Evolutionary conservation across 2,113 vertebrate genomes (phyloP).

Genomic region (Arizona elegans): DNA sequence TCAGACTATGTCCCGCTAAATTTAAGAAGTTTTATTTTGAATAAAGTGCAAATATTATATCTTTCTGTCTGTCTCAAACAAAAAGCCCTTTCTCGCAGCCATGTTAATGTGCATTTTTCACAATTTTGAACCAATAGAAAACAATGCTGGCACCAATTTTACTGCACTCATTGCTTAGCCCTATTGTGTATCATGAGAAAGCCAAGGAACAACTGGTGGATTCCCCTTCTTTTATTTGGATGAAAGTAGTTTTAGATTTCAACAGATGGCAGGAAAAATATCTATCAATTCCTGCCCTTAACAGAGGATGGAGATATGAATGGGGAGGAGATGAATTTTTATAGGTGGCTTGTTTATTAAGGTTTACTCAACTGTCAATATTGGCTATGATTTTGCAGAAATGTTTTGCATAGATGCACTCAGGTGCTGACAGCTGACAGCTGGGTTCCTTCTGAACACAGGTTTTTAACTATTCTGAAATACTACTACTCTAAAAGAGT

Average conservation of each 20-base stretch:
- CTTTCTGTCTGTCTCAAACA: neutral
- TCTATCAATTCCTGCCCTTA: neutral
- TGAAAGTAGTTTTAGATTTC: neutral
- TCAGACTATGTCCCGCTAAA: neutral
- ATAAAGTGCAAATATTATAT: neutral
- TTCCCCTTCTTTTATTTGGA: neutral
- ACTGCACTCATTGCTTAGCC: neutral
- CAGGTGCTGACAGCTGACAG: neutral
- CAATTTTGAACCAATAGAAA: neutral
- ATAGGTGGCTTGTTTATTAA: neutral
- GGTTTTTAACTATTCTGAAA: neutral
- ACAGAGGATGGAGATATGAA: neutral
- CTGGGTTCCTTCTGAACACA: neutral
- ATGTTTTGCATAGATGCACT: neutral
- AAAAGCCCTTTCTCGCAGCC: neutral
- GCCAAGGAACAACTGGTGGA: neutral
- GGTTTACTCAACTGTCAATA: neutral
- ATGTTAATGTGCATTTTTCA: neutral
- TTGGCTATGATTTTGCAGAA: neutral
- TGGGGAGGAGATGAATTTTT: neutral
- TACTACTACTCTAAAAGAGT: neutral
- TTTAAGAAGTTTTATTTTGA: neutral
- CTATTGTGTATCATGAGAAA: neutral
- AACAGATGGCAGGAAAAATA: neutral
- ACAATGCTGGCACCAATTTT: neutral